These are phyloP conservation scores for Onychostruthus taczanowskii DNA, from an alignment of 2,113 vertebrate genomes.

Conservation along the genomic window DNA sequence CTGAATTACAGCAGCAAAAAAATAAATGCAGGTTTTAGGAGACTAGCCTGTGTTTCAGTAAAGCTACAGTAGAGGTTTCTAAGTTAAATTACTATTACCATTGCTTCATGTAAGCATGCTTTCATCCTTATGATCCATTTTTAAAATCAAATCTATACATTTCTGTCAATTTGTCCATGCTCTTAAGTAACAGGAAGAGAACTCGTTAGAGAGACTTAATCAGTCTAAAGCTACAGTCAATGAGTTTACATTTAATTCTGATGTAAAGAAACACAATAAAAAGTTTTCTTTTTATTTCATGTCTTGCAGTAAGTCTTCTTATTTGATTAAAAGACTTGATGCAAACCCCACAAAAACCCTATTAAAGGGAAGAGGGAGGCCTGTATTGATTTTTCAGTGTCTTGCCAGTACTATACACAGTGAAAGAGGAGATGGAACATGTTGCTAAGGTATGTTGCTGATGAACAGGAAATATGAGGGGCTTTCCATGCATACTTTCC, in stretches of 20 bases:
- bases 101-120: background rate
- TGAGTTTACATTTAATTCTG: background rate
- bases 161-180: background rate
- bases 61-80: background rate
- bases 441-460: background rate
- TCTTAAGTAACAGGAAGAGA: background rate
- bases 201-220: background rate
- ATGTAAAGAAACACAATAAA: background rate
- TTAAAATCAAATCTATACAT: background rate
- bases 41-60: background rate
- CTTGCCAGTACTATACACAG: background rate
- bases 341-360: background rate
- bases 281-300: background rate
- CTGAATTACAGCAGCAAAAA: background rate
- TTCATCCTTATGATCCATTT: background rate
- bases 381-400: background rate
- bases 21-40: background rate
- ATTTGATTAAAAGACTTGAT: background rate
- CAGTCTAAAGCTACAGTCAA: background rate
- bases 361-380: background rate
- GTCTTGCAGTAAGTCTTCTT: background rate
- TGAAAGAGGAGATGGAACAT: background rate
- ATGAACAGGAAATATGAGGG: background rate
- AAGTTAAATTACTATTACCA: background rate
- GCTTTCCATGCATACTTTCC: background rate